These are phyloP conservation scores for Listronotus bonariensis DNA, from an alignment of 1,140 invertebrate species.

Conservation along the genomic window DNA sequence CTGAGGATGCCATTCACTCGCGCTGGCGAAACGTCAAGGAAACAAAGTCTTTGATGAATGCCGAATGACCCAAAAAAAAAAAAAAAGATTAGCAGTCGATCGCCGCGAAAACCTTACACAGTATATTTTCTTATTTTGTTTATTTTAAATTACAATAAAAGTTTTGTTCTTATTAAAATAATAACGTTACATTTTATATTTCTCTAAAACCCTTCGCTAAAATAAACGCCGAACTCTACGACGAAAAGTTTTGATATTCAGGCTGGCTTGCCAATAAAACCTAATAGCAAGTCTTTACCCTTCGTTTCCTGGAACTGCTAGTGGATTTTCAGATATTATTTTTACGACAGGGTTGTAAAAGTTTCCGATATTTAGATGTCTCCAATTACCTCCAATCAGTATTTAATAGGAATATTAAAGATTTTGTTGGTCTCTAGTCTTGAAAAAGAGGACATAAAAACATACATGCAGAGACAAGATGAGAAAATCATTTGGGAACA, in stretches of 20 bases:
- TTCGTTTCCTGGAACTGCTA: slow-evolving; percentile 22
- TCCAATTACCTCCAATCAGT: slow-evolving; percentile 18
- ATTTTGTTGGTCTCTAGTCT: no score
- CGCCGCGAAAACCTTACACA: no score
- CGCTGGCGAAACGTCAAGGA: no score
- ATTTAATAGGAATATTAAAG: background rate
- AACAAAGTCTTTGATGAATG: no score
- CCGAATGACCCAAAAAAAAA: no score
- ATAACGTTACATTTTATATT: background rate
- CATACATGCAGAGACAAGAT: no score
- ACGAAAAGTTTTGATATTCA: slow-evolving; percentile 24
- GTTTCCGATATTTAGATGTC: slow-evolving; percentile 22
- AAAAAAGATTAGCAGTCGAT: no score
- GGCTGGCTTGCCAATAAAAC: slow-evolving; percentile 27
- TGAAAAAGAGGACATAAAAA: no score
- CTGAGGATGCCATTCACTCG: no score
- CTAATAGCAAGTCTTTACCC: slow-evolving; percentile 26
- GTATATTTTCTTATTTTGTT: no score
- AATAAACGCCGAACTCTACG: background rate
- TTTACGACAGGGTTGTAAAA: slow-evolving; percentile 22
- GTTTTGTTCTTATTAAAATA: background rate
- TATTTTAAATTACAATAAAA: no score
- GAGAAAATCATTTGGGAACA: no score
- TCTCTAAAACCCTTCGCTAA: background rate
- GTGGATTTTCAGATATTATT: slow-evolving; percentile 36